Base-by-base conservation (phyloP, 2,888 invertebrate genomes). In the Drosophila mimica region DNA sequence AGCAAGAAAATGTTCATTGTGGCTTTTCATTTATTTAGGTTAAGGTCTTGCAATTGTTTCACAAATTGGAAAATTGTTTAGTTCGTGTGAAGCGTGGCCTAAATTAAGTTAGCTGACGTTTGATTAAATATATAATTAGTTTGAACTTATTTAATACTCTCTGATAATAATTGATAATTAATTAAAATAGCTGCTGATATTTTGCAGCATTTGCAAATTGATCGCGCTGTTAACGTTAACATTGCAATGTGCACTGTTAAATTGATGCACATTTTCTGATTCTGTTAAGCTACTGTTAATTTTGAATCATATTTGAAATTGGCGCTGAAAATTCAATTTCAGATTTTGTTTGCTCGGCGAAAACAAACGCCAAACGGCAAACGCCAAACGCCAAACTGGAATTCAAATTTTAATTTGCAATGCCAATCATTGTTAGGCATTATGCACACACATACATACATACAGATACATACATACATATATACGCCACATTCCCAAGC, bases 21-120 rank as follows among this genome's bases (percentile, higher is more conserved):
- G 70, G 72, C 36, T 8, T 82, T 57, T 48, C 75, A 64, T 40
- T 38, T 49, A 72, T 70, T 46, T 82, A 43, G 81, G 81, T 78
- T 64, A 81, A 83, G 87, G 83, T 63, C 66, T 62, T 38, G 54
- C 28, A 15, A 49, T 33, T 46, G 51, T 31, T 7, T 51, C 4
- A 15, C 17, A 61, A 66, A 52, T 60, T 49, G 40, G 11, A 11
- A 48, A 46, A 66, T 40, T 61, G 46, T 17, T 60, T 30, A 25
- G 20, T 15, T 15, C 20, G 20, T 33, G n/a, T 2, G 13, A 13
- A 33, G 17, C 34, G n/a, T 28, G 28, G 28, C 31, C 31, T 20
- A 9, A 31, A 31, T 15, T 43, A 6, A 31, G 20, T 33, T 33
- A 1, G 4, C 9, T 11, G 46, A 28, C 9, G 11, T 28, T 30